Conservation (phyloP, 2,113 vertebrate species). For the Onychostruthus taczanowskii region DNA sequence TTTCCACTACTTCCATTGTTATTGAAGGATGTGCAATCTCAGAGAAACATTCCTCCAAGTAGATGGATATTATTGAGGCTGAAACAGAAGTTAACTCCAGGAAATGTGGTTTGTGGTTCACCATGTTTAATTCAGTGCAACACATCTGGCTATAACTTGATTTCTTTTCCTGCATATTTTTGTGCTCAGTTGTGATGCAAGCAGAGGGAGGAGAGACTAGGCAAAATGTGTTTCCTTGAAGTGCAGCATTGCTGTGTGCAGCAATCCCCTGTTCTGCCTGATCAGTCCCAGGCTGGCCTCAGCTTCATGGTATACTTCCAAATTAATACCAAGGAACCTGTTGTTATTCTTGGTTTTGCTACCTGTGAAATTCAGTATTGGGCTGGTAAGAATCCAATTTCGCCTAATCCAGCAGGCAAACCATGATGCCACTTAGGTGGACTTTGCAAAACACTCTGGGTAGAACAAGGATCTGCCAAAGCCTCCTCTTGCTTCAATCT, state of each 20-base stretch:
- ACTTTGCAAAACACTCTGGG: neutral
- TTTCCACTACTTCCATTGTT: neutral
- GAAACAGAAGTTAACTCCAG: neutral
- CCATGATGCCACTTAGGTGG: neutral
- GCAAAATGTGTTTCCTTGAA: neutral
- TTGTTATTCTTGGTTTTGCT: slow-evolving; percentile 61
- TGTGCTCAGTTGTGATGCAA: neutral
- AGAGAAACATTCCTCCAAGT: neutral
- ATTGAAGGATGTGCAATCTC: neutral
- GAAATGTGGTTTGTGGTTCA: neutral
- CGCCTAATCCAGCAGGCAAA: neutral
- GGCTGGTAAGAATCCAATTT: slow-evolving; percentile 43
- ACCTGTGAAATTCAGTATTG: slow-evolving; percentile 28
- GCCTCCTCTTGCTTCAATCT: neutral
- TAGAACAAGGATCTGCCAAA: neutral
- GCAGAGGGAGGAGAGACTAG: neutral
- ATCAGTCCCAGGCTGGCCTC: neutral
- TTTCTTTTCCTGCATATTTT: slow-evolving; percentile 64
- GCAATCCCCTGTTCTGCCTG: neutral
- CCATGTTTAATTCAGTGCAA: neutral
- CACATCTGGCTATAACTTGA: slow-evolving; percentile 44
- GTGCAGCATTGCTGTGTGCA: neutral
- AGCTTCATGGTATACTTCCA: neutral
- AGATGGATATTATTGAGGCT: neutral
- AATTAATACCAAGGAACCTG: neutral